Conservation (phyloP, 2,113 vertebrate species). For the Otus sunia region DNA sequence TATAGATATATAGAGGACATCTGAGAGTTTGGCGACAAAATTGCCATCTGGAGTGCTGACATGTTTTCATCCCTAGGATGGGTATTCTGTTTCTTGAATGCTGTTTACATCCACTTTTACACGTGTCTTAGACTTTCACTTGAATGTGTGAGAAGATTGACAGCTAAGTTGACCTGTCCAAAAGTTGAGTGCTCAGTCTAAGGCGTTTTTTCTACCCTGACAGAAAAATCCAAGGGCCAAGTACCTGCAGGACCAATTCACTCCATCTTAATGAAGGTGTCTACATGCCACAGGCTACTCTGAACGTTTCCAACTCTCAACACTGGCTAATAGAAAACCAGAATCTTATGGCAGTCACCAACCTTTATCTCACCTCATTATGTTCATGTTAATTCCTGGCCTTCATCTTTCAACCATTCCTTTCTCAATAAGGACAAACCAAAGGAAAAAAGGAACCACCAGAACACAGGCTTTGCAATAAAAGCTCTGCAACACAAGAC, state of each 20-base stretch:
- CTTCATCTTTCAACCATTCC: neutral
- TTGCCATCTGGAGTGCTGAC: neutral
- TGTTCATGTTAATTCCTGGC: neutral
- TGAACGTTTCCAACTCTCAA: neutral
- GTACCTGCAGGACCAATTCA: neutral
- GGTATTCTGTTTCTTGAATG: neutral
- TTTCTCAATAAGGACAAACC: neutral
- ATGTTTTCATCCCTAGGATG: neutral
- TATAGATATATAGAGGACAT: neutral
- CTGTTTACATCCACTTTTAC: neutral
- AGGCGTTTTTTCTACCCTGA: fast-evolving
- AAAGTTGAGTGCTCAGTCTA: neutral
- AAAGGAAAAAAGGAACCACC: neutral
- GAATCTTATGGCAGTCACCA: neutral
- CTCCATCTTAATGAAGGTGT: neutral
- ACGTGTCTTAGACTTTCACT: neutral
- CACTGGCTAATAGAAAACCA: neutral
- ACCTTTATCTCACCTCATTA: neutral
- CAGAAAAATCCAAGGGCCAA: neutral
- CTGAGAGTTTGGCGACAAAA: neutral
- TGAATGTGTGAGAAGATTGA: neutral
- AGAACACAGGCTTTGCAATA: neutral
- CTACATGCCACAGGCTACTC: neutral
- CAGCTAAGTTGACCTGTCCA: neutral
- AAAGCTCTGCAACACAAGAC: neutral